Conservation (phyloP, 2,113 vertebrate genomes). For the Leiothrix lutea region DNA sequence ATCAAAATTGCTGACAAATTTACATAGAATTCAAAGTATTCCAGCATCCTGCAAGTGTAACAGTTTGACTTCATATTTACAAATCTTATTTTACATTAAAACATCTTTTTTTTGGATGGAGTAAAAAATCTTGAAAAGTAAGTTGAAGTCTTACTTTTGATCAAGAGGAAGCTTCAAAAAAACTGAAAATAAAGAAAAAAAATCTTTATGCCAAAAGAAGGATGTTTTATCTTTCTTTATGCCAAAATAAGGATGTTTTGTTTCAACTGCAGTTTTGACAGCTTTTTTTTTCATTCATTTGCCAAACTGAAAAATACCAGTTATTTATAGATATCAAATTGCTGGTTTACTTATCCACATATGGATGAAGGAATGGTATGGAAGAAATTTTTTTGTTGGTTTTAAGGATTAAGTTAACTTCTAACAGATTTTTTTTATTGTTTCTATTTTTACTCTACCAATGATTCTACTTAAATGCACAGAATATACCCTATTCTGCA, state of each 20-base stretch:
- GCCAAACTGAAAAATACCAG: background rate
- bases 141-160: background rate
- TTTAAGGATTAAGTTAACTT: background rate
- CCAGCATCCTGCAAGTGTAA: background rate
- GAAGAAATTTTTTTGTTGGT: background rate
- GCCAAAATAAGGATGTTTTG: background rate
- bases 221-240: background rate
- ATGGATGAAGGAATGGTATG: background rate
- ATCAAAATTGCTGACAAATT: background rate
- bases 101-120: background rate
- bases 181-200: background rate
- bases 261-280: background rate
- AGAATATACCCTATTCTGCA: background rate
- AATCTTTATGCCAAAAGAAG: background rate
- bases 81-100: background rate
- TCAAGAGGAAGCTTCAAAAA: background rate
- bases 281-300: background rate
- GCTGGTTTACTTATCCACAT: rapidly evolving
- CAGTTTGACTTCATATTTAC: background rate
- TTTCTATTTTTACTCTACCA: background rate
- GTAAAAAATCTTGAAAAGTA: background rate
- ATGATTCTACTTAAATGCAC: background rate
- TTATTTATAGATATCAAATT: background rate
- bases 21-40: background rate
- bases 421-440: background rate